phyloP scores from a whole-genome alignment of 2,888 invertebrate genomes.

The Cephus runcator region DNA sequence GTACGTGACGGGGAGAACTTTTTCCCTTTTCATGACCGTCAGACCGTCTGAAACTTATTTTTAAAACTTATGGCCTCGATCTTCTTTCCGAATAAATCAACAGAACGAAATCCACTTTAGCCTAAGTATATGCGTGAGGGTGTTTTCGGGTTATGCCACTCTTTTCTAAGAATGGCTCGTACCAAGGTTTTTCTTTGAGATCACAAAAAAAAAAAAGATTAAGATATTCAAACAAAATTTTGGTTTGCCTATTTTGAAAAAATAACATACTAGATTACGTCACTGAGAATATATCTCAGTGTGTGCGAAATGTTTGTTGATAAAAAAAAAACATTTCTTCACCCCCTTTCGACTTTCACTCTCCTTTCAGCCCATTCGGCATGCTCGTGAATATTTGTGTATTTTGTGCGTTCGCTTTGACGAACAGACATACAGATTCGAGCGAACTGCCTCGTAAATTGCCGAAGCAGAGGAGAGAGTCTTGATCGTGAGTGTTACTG shows the following conservation, averaged over 20 bases:
- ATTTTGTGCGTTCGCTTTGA: not conserved
- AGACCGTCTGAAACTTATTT: not conserved
- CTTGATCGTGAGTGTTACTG: not conserved
- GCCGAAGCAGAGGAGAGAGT: not conserved
- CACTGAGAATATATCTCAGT: not conserved
- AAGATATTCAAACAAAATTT: no score
- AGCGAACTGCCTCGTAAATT: not conserved
- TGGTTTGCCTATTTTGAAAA: not conserved
- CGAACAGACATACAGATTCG: not conserved
- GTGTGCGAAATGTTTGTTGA: not conserved
- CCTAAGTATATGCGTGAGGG: not conserved
- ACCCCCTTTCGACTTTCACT: not conserved
- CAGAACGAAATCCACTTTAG: not conserved
- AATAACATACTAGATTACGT: not conserved
- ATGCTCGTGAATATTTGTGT: not conserved
- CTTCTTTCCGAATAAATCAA: not conserved
- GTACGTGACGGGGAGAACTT: not conserved
- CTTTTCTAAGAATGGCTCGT: not conserved
- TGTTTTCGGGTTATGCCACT: not conserved
- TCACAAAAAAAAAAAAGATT: no score
- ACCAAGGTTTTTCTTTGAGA: not conserved
- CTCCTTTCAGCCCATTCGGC: not conserved
- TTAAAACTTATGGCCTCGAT: not conserved
- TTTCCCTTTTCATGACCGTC: not conserved
- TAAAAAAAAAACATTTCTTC: not conserved